phyloP scores from a whole-genome alignment of 1,140 invertebrate species.

The Popillia japonica region DNA sequence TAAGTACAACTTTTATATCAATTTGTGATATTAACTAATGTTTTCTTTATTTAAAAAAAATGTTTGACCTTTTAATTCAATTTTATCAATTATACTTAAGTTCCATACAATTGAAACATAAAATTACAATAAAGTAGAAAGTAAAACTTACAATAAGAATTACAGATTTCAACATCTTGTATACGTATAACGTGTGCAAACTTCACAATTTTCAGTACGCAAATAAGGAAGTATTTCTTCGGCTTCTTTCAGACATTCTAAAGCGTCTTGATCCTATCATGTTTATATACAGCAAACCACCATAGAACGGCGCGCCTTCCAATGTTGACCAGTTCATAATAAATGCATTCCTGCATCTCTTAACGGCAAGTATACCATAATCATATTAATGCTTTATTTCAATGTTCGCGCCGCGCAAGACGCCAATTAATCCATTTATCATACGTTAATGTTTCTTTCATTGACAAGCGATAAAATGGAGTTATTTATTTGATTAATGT shows the following conservation, averaged over 20 bases:
- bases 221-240: constrained; percentile 29
- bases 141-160: neutral
- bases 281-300: constrained; percentile 26
- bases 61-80: no score
- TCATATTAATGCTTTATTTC: constrained; percentile 38
- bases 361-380: constrained; percentile 20
- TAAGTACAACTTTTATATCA: no score
- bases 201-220: constrained; percentile 23
- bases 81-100: no score
- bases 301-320: constrained; percentile 23
- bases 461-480: neutral
- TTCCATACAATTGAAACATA: no score
- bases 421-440: constrained; percentile 38
- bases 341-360: constrained; percentile 38
- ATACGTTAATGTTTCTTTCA: constrained; percentile 14
- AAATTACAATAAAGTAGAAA: no score
- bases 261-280: constrained; percentile 13
- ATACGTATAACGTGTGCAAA: neutral
- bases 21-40: no score
- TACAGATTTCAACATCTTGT: neutral
- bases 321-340: constrained; percentile 39
- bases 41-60: no score
- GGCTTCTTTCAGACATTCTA: constrained; percentile 25
- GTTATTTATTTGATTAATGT: neutral
- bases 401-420: constrained; percentile 13